Base-by-base conservation (phyloP, 2,797 vertebrate genomes). In the Alca torda region DNA sequence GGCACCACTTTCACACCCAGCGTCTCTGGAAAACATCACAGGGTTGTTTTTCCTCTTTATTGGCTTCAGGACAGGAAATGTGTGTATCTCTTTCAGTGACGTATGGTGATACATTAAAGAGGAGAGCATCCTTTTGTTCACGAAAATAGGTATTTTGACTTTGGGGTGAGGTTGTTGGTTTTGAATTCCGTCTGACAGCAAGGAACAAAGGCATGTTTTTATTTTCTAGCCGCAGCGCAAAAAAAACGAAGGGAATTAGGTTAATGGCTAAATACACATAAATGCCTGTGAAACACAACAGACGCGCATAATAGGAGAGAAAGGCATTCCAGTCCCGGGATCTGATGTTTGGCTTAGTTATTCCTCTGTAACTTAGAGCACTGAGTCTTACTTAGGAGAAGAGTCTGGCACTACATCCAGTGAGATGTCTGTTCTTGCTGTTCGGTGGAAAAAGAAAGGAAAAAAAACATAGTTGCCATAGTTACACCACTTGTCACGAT, bases 401-500 rank as follows among this genome's bases (percentile, higher is more conserved):
- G 41, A 64, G 80, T 6, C 76, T 75, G 75, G 79, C 73, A 13
- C 69, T 67, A 67, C 67, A 9, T 3, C 28, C 24, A 18, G 8
- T 1, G 50, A 77, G 75, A 43, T 30, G 37, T 37, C 88, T 83
- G 56, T 2, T 85, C 84, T 39, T 43, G n/a, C 77, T 53, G 50
- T 11, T 72, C 82, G 2, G 50, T 72, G 79, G 50, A 8, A 57
- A 56, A 56, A 48, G 67, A 54, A 68, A 59, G 17, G 17, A 35
- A 77, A 43, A 43, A 51, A 48, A 25, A 9, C 31, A 11, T 24
- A 46, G 96, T 97, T 97, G 93, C 96, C 89, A 96, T 95, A 93
- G 95, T 82, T 92, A 97, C 94, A 53, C 69, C 89, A 53, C 70
- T 93, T 96, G 90, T 90, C 84, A 90, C 14, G 37, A 90, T 78